These are phyloP conservation scores for Anodontia alba DNA, from an alignment of 2,888 invertebrate species.

Conservation along the genomic window DNA sequence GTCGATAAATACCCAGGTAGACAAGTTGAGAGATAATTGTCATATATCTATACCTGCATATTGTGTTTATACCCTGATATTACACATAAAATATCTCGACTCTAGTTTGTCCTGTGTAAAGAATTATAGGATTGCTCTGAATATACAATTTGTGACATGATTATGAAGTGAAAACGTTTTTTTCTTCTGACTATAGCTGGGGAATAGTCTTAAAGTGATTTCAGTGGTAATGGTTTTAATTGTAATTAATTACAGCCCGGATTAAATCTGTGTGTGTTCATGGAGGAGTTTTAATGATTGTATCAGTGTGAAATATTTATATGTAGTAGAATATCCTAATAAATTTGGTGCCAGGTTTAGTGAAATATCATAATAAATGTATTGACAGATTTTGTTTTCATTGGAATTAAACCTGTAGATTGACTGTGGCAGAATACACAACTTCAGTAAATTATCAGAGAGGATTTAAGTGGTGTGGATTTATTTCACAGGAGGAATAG, in stretches of 20 bases:
- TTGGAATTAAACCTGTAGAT: neutral
- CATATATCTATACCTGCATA: neutral
- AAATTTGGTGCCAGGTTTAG: neutral
- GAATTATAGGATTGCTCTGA: neutral
- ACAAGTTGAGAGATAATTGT: neutral
- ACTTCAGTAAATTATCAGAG: too few species aligned
- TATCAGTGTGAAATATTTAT: neutral
- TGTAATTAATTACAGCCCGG: neutral
- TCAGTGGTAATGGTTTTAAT: neutral
- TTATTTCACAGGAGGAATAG: too few species aligned
- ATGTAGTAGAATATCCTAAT: neutral
- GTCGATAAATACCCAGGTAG: neutral
- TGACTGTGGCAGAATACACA: too few species aligned
- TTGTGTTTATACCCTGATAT: neutral
- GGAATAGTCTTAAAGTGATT: neutral
- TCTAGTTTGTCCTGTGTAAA: conserved; percentile 1
- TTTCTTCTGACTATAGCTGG: neutral
- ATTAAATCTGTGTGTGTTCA: too few species aligned
- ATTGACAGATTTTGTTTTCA: conserved; percentile 5
- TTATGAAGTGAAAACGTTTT: neutral
- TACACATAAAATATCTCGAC: neutral
- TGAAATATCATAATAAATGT: neutral
- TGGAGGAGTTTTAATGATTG: neutral
- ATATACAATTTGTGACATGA: neutral
- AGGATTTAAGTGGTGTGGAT: too few species aligned